Percentiles rank a stretch among this genome's conserved stretches.
Conservation (phyloP, 2,113 vertebrate species). For the Daboia siamensis region DNA sequence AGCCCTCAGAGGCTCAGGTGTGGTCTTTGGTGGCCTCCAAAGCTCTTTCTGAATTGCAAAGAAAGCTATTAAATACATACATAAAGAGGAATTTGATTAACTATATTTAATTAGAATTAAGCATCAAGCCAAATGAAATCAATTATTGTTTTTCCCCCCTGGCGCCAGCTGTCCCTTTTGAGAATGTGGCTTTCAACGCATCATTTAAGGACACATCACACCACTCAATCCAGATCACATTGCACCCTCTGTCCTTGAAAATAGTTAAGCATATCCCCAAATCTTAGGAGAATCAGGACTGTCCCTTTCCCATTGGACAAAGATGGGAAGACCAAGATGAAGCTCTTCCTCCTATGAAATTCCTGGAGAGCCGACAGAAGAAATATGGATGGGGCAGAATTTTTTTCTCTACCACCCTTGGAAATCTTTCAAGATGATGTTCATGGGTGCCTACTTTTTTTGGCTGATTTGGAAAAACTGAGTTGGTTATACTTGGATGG, state of each 20-base stretch:
- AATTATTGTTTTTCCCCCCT: not conserved
- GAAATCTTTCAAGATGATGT: not conserved
- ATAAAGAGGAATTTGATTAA: not conserved
- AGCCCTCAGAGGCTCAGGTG: not conserved
- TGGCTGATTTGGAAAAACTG: not conserved
- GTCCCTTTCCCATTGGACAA: not conserved
- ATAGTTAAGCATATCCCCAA: not conserved
- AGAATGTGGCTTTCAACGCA: not conserved
- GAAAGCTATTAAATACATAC: not conserved
- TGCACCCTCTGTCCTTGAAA: not conserved
- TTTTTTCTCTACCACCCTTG: not conserved
- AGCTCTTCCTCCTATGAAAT: not conserved
- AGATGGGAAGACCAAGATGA: not conserved
- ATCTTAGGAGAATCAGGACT: not conserved
- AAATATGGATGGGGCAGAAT: not conserved
- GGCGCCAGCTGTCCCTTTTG: not conserved
- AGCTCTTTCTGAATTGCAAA: not conserved
- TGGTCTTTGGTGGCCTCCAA: not conserved
- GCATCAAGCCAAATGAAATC: not conserved
- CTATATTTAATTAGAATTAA: not conserved
- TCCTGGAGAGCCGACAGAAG: not conserved
- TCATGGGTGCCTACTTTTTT: not conserved
- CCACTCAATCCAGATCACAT: not conserved
- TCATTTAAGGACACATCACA: not conserved
- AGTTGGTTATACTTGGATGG: not conserved